Evolutionary conservation across 2,888 invertebrate genomes (phyloP).

Genomic region (Eupelmus urozonus): DNA sequence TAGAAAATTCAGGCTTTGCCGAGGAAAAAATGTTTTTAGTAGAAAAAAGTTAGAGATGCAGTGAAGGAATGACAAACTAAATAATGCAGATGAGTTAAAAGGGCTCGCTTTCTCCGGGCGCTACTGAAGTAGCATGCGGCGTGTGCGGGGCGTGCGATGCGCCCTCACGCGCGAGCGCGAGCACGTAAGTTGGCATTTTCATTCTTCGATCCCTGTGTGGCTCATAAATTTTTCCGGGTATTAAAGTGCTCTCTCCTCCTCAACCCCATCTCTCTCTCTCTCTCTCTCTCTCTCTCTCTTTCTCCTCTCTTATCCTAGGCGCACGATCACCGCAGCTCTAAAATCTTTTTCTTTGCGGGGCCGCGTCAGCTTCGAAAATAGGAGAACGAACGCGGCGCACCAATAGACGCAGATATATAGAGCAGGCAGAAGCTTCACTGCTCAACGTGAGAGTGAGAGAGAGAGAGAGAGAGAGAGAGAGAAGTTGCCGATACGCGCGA

Average conservation of each 20-base stretch:
- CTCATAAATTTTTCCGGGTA: constrained; percentile 27
- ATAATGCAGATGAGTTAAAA: not conserved
- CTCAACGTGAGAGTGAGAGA: constrained; percentile 14
- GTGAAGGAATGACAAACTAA: not conserved
- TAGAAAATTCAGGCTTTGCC: no score
- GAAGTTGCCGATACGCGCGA: not conserved
- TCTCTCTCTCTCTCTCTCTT: not conserved
- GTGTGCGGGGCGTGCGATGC: not conserved
- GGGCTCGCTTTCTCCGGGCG: not conserved
- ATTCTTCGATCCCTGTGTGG: constrained; percentile 16
- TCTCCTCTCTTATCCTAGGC: constrained; percentile 1
- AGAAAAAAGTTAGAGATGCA: not conserved
- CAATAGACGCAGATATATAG: not conserved
- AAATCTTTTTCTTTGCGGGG: constrained; percentile 22
- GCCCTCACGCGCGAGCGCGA: no score
- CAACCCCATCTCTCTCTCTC: not conserved
- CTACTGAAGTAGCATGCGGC: no score
- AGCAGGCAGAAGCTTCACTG: no score
- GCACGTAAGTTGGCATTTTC: constrained; percentile 14
- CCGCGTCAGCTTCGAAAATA: constrained; percentile 6
- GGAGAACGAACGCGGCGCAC: not conserved
- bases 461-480: constrained; percentile 21
- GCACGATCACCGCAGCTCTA: not conserved
- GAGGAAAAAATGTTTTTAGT: no score
- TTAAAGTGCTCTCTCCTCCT: not conserved